phyloP scores from a whole-genome alignment of 2,888 invertebrate genomes.

The Ochropacha duplaris region DNA sequence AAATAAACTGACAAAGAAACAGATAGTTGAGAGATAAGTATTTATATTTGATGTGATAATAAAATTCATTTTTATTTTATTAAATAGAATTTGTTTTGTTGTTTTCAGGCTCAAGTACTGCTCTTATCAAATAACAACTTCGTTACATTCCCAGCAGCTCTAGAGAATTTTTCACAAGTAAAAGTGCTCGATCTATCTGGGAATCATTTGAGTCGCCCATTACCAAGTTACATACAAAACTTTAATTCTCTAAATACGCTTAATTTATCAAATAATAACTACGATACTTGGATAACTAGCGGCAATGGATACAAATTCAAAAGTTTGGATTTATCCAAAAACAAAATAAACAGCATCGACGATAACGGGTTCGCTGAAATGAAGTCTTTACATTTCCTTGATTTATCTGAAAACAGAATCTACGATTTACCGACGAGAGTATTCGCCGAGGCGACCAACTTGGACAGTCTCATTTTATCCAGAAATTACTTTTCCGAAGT shows the following conservation, averaged over 20 bases:
- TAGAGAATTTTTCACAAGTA: slow-evolving; percentile 76
- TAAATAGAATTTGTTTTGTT: not conserved
- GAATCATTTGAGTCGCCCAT: slow-evolving; percentile 78
- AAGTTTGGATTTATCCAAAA: slow-evolving; percentile 85
- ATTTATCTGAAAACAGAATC: slow-evolving; percentile 88
- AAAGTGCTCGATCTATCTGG: slow-evolving; percentile 70
- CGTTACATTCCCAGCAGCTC: slow-evolving; percentile 74
- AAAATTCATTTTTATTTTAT: not conserved
- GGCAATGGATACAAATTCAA: slow-evolving; percentile 64
- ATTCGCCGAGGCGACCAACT: slow-evolving; percentile 81
- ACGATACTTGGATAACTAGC: slow-evolving; percentile 60
- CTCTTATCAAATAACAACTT: slow-evolving; percentile 86
- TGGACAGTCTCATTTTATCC: slow-evolving; percentile 85
- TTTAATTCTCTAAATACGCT: slow-evolving; percentile 77
- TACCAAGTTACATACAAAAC: slow-evolving; percentile 67
- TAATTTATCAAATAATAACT: slow-evolving; percentile 84
- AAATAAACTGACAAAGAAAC: too few species aligned
- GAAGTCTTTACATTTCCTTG: slow-evolving; percentile 80
- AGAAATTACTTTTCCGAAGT: slow-evolving; percentile 85
- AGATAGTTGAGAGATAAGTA: not conserved
- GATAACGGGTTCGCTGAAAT: slow-evolving; percentile 83
- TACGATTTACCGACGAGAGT: slow-evolving; percentile 78
- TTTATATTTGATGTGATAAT: not conserved
- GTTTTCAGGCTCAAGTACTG: slow-evolving; percentile 84
- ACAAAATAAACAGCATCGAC: slow-evolving; percentile 84